Base-by-base conservation (phyloP, 1,140 invertebrate species). In the Macrobrachium rosenbergii region DNA sequence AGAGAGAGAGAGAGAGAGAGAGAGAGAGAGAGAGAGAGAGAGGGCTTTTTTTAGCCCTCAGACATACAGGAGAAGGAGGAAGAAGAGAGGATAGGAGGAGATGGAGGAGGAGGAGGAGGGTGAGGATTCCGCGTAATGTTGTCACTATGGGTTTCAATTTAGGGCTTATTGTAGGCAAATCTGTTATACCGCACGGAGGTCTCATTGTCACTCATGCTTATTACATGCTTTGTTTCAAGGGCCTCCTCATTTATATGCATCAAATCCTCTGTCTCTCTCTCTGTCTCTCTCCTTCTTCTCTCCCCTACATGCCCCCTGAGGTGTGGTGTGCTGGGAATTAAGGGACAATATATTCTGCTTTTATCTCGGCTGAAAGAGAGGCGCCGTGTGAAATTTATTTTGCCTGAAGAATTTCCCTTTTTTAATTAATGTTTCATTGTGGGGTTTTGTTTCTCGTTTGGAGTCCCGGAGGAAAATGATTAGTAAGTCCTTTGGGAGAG, bases 201-300 rank as follows among this genome's bases (percentile, higher is more conserved):
- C 23, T 59, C 58, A 11, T 17, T 59, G 21, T 52, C 28, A 11
- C 58, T 19, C 59, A 16, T 59, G 19, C n/a, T 79, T 21, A 43
- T 79, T 21, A 19, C 58, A n/a, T 21, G 21, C 43, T 79, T 59
- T 12, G 21, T 59, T 58, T 59, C 58, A 52, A 52, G 52, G 52
- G 52, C 12, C 52, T 52, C 52, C 52, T 52, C 62, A 23, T 10
- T 45, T 28, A 37, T 60, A 21, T 67, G 62, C 67, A 19, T 60
- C 78, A 37, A n/a, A 37, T 64, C 43, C 21, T 82, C 80, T 82
- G 21, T 75, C 23, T 75, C 72, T 75, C 72, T 75, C 72, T 37
- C 63, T 67, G 10, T 64, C 64, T 58, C 43, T 82, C 60, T 67
- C 11, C 43, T 45, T 82, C 64, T 52, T 69, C 64, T 60, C 69